Conservation (phyloP, 1,140 invertebrate genomes). For the Aphelinus atriplicis region DNA sequence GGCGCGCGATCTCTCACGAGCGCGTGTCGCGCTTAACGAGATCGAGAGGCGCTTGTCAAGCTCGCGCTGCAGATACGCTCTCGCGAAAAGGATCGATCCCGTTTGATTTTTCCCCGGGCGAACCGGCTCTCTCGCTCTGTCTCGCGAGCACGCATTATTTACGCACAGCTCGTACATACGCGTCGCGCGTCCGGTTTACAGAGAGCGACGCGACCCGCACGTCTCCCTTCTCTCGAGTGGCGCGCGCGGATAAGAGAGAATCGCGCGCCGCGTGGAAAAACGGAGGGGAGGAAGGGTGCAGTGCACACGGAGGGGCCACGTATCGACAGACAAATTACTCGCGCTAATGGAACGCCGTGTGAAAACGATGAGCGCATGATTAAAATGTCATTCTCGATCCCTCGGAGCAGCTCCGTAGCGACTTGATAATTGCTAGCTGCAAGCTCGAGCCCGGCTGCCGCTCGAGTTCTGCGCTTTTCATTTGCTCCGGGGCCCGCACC, state of each 20-base stretch:
- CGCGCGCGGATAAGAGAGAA: constrained; percentile 6
- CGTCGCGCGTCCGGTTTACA: constrained; percentile 18
- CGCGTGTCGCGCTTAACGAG: constrained; percentile 3
- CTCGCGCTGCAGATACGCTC: not conserved
- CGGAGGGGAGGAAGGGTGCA: constrained; percentile 19
- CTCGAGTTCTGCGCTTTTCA: not conserved
- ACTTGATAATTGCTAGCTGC: constrained; percentile 19
- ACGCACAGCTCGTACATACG: no score
- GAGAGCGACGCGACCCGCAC: not conserved
- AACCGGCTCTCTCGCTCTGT: constrained; percentile 38
- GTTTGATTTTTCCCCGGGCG: constrained; percentile 37
- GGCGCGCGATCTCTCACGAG: no score
- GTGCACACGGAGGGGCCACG: constrained; percentile 3
- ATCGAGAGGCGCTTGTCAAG: constrained; percentile 21
- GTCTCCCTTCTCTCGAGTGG: not conserved
- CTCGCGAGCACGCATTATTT: no score
- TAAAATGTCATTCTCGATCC: constrained; percentile 41
- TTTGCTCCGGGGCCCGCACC: not conserved
- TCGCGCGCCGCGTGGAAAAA: constrained; percentile 33
- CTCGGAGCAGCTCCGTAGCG: not conserved
- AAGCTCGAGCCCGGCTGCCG: not conserved
- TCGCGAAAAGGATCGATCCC: constrained; percentile 25
- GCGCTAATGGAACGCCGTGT: constrained; percentile 50
- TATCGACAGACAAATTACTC: constrained; percentile 54
- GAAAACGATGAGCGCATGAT: constrained; percentile 55